Evolutionary conservation across 1,140 invertebrate genomes (phyloP).

Genomic region (Dreissena polymorpha): DNA sequence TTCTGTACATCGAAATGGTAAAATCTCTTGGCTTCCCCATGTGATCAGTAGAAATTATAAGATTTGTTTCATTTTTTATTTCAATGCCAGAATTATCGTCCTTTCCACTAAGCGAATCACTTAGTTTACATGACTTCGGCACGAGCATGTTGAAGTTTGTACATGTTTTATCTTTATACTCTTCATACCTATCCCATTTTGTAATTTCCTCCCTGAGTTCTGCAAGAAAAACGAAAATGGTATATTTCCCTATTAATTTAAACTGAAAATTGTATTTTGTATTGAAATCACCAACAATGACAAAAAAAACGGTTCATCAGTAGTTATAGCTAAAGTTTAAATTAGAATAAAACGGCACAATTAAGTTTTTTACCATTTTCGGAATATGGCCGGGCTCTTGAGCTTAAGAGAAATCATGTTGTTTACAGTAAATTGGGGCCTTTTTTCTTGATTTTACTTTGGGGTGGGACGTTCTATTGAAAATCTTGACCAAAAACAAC

Average conservation of each 20-base stretch:
- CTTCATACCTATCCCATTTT: not conserved
- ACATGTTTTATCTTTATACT: not conserved
- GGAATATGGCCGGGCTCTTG: no score
- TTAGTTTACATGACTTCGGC: not conserved
- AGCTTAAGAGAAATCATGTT: no score
- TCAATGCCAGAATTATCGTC: not conserved
- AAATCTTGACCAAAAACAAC: no score
- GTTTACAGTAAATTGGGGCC: no score
- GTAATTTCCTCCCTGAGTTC: not conserved
- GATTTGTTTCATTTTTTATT: not conserved
- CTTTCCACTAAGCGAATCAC: not conserved
- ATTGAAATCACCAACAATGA: not conserved
- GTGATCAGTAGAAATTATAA: not conserved
- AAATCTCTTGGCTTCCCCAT: not conserved
- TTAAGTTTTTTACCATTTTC: no score
- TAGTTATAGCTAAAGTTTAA: no score
- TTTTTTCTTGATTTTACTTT: no score
- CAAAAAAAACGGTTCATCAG: not conserved
- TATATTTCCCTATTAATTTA: not conserved
- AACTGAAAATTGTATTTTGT: not conserved
- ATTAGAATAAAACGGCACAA: no score
- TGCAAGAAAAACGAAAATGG: not conserved
- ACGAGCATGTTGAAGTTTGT: not conserved
- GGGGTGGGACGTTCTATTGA: no score
- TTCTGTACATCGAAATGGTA: not conserved